phyloP scores from a whole-genome alignment of 2,113 vertebrate species.

The Dromaius novaehollandiae region DNA sequence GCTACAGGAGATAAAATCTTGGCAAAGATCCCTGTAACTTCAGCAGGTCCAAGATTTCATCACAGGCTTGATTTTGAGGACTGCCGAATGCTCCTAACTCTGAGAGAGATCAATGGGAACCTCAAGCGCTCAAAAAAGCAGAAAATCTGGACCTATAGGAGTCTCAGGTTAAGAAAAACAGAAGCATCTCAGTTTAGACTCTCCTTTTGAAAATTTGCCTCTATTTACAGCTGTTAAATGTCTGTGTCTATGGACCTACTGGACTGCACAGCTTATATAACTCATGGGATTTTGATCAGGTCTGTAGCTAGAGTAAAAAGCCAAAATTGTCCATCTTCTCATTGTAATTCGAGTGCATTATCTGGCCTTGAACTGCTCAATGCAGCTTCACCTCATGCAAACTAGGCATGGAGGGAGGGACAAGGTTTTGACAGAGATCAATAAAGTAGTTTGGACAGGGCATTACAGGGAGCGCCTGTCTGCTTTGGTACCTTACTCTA shows the following conservation, averaged over 20 bases:
- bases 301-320: not conserved
- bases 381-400: not conserved
- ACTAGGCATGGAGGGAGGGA: slow-evolving; percentile 34
- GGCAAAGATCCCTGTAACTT: slow-evolving; percentile 6
- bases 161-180: not conserved
- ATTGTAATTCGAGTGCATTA: slow-evolving; percentile 20
- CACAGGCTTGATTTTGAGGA: not conserved
- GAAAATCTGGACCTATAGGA: not conserved
- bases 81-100: not conserved
- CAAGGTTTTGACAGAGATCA: slow-evolving; percentile 62
- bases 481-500: slow-evolving; percentile 55
- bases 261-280: not conserved
- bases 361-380: not conserved
- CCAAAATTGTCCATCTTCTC: slow-evolving; percentile 34
- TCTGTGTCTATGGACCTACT: not conserved
- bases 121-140: not conserved
- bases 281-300: not conserved
- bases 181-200: not conserved
- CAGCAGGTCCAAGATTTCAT: not conserved
- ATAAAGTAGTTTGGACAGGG: slow-evolving; percentile 55
- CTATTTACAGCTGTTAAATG: not conserved
- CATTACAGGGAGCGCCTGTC: slow-evolving; percentile 46
- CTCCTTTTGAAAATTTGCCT: not conserved
- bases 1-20: not conserved
- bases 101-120: not conserved